phyloP scores from a whole-genome alignment of 1,140 invertebrate genomes.

The Asbolus verrucosus region DNA sequence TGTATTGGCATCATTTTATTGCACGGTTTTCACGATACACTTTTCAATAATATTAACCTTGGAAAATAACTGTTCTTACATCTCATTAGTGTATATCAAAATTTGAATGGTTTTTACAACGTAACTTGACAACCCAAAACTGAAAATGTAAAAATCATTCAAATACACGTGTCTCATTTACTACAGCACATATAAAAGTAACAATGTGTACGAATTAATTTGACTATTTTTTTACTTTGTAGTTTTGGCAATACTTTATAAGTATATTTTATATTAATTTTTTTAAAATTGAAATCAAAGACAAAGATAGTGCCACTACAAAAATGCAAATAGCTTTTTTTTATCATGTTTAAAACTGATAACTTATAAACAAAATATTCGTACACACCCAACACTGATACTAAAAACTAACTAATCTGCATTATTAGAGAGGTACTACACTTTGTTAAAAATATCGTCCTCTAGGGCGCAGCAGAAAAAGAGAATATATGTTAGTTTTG shows the following conservation, averaged over 20 bases:
- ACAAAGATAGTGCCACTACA: too few relatives aligned
- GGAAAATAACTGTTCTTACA: conserved; percentile 67
- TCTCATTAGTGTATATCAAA: conserved; percentile 55
- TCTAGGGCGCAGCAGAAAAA: too few relatives aligned
- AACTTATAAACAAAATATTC: too few relatives aligned
- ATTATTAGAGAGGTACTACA: too few relatives aligned
- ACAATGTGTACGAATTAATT: conserved; percentile 33
- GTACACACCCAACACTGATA: too few relatives aligned
- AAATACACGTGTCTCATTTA: conserved; percentile 41
- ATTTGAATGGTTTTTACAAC: conserved; percentile 55
- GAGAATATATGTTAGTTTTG: too few relatives aligned
- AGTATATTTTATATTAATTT: conserved; percentile 1
- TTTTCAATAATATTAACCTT: conserved; percentile 60
- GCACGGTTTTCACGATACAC: conserved; percentile 58
- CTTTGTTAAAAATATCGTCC: too few relatives aligned
- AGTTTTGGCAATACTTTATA: conserved; percentile 41
- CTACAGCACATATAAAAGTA: conserved; percentile 37
- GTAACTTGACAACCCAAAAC: not conserved
- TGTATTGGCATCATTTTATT: conserved; percentile 62
- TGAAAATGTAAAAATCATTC: conserved; percentile 52
- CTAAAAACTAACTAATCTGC: too few relatives aligned
- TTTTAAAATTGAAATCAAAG: too few relatives aligned
- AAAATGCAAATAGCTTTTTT: too few relatives aligned
- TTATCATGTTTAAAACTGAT: too few relatives aligned
- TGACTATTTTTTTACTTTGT: conserved; percentile 11